Base-by-base conservation (phyloP, 1,140 invertebrate genomes). In the Anastrepha ludens region DNA sequence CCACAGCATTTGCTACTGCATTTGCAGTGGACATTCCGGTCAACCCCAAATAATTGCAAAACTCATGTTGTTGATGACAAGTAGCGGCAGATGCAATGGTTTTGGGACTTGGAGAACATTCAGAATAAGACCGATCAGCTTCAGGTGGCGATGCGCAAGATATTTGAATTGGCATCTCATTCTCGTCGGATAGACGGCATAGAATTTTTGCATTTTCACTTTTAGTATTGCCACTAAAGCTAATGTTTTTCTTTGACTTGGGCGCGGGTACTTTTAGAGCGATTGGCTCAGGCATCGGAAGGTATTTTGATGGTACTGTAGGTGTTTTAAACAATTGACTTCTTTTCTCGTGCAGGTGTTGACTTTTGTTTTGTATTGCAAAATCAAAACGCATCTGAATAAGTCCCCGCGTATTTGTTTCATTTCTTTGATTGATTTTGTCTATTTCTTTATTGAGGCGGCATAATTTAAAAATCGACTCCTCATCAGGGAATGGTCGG, bases 31-130 rank as follows among this genome's bases (percentile, higher is more conserved):
- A 89, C 59, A 91, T 74, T 59, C 90, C 91, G 0, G 92, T 92
- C 1, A 93, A 90, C 0, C 92, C 92, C 15, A 93, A 70, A 85
- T 93, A 93, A 87, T 91, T 93, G 87, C 91, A 93, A 74, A 93
- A 93, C 65, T 93, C 91, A 15, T 93, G 91, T 85, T 93, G 92
- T 87, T 93, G 89, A 89, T 90, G 91, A 17, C 67, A 86, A 29
- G 47, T 59, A 3, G 59, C 60, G 29, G 29, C 50, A 9, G 81
- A 58, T 20, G 55, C 29, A 39, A 20, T 20, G 7, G 44, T 47
- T 74, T 50, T 74, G 0, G 47, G 55, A 55, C 17, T 9, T 7
- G 74, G 74, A 17, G 44, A 81, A 55, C n/a, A 20, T 55, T 41
- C 41, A 81, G 17, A 55, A 6, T 17, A 55, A 9, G 44, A 55